These are phyloP conservation scores for Picus viridis DNA, from an alignment of 2,797 vertebrate species.

Conservation along the genomic window DNA sequence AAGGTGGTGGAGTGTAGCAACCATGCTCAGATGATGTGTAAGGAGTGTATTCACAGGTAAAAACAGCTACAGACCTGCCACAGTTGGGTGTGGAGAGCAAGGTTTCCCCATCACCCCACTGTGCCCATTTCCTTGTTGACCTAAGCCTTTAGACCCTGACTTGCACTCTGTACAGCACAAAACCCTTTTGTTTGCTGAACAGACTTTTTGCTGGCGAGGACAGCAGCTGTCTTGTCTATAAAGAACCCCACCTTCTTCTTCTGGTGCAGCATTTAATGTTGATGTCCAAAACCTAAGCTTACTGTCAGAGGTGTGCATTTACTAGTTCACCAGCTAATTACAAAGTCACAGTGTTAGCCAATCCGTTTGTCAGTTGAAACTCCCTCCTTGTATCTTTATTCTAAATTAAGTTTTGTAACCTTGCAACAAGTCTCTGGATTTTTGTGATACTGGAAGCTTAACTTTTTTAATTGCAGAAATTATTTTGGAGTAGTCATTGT, in stretches of 20 bases:
- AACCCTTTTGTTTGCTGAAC: constrained; percentile 1
- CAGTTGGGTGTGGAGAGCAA: neutral
- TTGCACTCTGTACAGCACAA: neutral
- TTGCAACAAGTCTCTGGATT: neutral
- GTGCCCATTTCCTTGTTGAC: neutral
- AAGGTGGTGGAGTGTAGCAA: neutral
- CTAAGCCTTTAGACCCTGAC: neutral
- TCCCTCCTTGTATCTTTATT: neutral
- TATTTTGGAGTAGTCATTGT: neutral
- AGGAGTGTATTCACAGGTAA: neutral
- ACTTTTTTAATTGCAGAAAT: neutral
- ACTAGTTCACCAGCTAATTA: neutral
- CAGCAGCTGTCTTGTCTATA: neutral
- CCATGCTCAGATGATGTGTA: accelerated
- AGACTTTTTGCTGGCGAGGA: neutral
- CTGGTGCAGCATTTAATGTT: neutral
- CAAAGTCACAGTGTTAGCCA: neutral
- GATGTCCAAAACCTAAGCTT: neutral
- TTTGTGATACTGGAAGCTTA: neutral
- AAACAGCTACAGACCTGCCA: neutral
- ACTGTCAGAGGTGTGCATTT: neutral
- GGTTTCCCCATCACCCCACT: neutral
- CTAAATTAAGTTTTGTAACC: neutral
- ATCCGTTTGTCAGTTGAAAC: neutral
- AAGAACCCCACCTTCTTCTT: neutral